Conservation (phyloP, 2,797 vertebrate genomes). For the Halcyon smyrnensis region DNA sequence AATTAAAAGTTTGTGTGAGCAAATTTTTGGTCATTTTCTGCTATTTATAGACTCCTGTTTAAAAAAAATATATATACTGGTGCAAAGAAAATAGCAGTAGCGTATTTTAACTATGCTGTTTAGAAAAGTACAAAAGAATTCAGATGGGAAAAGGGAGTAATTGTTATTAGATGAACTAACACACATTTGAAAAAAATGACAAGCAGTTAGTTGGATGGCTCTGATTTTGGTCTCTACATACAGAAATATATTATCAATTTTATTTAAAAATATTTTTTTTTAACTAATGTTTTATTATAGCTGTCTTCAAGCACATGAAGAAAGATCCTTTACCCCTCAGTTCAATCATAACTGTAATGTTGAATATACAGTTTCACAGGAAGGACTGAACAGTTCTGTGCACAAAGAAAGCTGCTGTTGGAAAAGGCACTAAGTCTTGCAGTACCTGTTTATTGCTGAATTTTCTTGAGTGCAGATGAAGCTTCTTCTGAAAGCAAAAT, state of each 20-base stretch:
- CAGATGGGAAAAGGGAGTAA: neutral
- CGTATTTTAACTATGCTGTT: neutral
- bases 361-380: neutral
- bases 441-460: neutral
- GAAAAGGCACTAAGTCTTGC: neutral
- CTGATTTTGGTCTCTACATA: neutral
- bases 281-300: neutral
- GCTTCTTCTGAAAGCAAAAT: neutral
- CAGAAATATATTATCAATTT: neutral
- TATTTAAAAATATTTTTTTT: too few species aligned
- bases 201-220: neutral
- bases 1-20: neutral
- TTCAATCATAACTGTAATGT: neutral
- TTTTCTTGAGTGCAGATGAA: neutral
- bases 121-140: neutral
- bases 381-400: neutral
- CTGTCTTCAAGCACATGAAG: neutral
- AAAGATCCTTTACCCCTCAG: neutral
- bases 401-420: neutral
- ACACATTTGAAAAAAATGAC: neutral
- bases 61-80: accelerated
- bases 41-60: neutral
- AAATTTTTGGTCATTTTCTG: neutral
- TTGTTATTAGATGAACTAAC: neutral
- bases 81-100: neutral